Base-by-base conservation (phyloP, 2,113 vertebrate species). In the Pygoscelis antarcticus region DNA sequence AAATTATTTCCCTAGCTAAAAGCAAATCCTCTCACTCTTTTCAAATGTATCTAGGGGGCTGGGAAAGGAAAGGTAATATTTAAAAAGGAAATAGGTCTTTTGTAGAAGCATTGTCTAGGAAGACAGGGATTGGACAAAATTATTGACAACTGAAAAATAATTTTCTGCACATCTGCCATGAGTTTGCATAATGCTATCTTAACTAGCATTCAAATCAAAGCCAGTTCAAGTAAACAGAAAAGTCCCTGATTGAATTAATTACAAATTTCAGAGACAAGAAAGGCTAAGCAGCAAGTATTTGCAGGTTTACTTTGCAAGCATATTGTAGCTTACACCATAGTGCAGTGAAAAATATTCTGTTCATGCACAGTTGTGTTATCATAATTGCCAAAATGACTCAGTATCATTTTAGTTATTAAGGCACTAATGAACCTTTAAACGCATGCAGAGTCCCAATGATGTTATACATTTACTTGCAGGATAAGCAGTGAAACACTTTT, bases 351-450 rank as follows among this genome's bases (percentile, higher is more conserved):
- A 91, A 94, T 89, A 96, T 95, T 96, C 90, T 72, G 36, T 66
- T 93, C 89, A 85, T 85, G 87, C 38, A 85, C 3, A 1, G 46
- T 85, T 94, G 30, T 92, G 77, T 83, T 83, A 91, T 55, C 54
- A 15, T 96, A 95, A 97, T 91, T 96, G 74, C 70, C 82, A 85
- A 95, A 96, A 96, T 91, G 49, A 51, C 65, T 97, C 34, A 21
- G 61, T 64, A 85, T 89, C 42, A 77, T 94, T 96, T 96, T 36
- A 85, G 61, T 94, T 96, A 89, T 91, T 96, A 96, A 91, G 60
- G 51, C 60, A 77, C 79, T 94, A 94, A 90, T 83, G 92, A 95
- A 92, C 71, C 26, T 78, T 95, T 83, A 90, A 91, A 97, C 0
- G 5, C 71, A 54, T 78, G 58, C 46, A 4, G 55, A 92, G 82